These are phyloP conservation scores for Cancer borealis DNA, from an alignment of 2,888 invertebrate species.

Conservation along the genomic window DNA sequence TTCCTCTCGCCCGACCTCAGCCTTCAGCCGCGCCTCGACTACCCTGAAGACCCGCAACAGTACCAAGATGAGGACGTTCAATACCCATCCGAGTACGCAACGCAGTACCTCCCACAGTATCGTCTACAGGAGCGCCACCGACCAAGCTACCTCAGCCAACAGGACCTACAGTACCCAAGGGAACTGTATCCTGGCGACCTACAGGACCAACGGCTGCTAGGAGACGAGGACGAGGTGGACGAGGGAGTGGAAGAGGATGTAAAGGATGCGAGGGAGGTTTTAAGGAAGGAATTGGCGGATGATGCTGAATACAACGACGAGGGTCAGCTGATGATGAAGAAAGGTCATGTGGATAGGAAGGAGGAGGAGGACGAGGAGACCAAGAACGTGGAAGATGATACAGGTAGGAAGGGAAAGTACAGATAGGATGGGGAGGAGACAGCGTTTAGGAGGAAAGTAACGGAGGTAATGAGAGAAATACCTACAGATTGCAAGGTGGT, in stretches of 20 bases:
- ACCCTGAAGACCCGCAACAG: conserved; percentile 52
- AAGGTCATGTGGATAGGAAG: not conserved
- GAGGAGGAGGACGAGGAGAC: not conserved
- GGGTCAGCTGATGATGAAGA: conserved; percentile 30
- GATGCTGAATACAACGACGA: not conserved
- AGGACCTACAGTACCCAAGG: conserved; percentile 28
- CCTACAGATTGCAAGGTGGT: not conserved
- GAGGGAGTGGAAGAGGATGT: not conserved
- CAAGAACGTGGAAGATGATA: not conserved
- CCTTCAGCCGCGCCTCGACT: conserved; percentile 39
- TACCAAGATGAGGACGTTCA: conserved; percentile 59
- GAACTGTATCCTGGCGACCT: conserved; percentile 3
- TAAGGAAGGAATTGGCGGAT: conserved; percentile 12
- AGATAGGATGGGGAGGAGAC: no score
- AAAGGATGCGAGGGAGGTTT: conserved; percentile 35
- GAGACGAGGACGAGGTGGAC: not conserved
- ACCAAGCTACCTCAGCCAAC: conserved; percentile 45
- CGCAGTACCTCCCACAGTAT: not conserved
- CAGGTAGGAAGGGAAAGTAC: not conserved
- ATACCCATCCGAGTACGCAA: conserved; percentile 40
- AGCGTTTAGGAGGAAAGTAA: not conserved
- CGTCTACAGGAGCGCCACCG: not conserved
- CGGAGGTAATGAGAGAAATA: not conserved
- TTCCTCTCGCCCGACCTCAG: conserved; percentile 10
- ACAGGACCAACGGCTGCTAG: conserved; percentile 21